Percentiles rank a stretch among this genome's conserved stretches.
Evolutionary conservation across 2,888 invertebrate species (phyloP).

Genomic region (Lasioglossum oenotherae): DNA sequence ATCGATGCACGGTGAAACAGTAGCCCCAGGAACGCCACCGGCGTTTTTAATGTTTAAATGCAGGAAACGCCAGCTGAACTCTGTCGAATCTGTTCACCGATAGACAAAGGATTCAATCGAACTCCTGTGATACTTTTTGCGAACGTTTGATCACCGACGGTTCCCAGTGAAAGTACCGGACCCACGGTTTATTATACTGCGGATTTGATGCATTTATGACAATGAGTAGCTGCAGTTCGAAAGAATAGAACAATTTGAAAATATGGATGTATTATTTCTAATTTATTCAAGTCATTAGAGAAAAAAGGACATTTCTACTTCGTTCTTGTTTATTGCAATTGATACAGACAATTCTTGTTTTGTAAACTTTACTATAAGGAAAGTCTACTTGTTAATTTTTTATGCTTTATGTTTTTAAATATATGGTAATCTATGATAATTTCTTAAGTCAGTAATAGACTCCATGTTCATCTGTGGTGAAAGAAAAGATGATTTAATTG

Average conservation of each 20-base stretch:
- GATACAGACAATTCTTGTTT: no score
- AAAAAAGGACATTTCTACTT: no score
- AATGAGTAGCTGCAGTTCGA: no score
- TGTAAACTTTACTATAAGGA: no score
- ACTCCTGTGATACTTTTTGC: background rate
- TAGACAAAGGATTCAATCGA: background rate
- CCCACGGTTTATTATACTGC: background rate
- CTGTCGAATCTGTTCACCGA: background rate
- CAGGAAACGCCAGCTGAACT: background rate
- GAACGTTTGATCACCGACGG: background rate
- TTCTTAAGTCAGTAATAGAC: background rate
- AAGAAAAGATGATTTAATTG: background rate
- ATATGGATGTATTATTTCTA: no score
- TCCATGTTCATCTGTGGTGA: background rate
- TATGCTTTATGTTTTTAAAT: no score
- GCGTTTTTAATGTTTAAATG: background rate
- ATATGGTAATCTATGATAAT: no score
- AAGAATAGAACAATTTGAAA: no score
- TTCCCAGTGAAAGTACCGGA: background rate
- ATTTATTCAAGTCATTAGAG: no score
- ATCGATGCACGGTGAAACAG: background rate
- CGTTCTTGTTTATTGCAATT: no score
- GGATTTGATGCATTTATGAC: no score
- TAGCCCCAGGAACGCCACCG: background rate
- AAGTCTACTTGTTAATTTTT: no score